Base-by-base conservation (phyloP, 2,113 vertebrate species). In the Pagrus major region DNA sequence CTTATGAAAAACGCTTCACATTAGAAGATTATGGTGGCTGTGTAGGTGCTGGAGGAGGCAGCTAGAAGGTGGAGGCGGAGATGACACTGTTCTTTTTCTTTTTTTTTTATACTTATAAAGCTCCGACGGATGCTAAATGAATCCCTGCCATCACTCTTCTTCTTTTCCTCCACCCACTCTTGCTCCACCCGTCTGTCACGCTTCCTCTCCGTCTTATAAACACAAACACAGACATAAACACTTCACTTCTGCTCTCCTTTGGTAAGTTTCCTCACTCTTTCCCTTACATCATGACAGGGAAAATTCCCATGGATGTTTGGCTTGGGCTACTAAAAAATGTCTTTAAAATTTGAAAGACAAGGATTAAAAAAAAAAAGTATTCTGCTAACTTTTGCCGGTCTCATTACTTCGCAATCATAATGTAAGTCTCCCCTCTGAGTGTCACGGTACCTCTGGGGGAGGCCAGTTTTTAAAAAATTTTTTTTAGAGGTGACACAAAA, bases 401-500 rank as follows among this genome's bases (percentile, higher is more conserved):
- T 75, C 73, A 29, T 75, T 37, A 55, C 67, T 76, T 59, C 44
- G 16, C 70, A 9, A 31, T 70, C 66, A 72, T 67, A 72, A 25
- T 37, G 16, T 39, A 37, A 41, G 44, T 70, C 18, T 71, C 52
- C 39, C 56, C 15, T 71, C 35, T 0, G 44, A 86, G 60, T 51
- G 74, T 66, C 71, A 79, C 71, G 11, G 66, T 51, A 72, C 23
- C 61, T 81, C 80, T 8, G 10, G 18, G 31, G 31, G 33, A 55
- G 11, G 29, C 66, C 1, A 4, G 39, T 54, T 66, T 65, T 65
- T 37, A 6, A 31, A 49, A 39, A n/a, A 61, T 41, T 65, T 39
- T 75, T 76, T 87, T 91, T 92, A 90, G 88, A 90, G 92, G 92
- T 93, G 93, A 94, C 93, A 93, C 91, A 87, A 91, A 93, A 93